Percentiles rank a stretch among this genome's conserved stretches.
phyloP scores from a whole-genome alignment of 2,113 vertebrate genomes.

The Gallinago undulata region DNA sequence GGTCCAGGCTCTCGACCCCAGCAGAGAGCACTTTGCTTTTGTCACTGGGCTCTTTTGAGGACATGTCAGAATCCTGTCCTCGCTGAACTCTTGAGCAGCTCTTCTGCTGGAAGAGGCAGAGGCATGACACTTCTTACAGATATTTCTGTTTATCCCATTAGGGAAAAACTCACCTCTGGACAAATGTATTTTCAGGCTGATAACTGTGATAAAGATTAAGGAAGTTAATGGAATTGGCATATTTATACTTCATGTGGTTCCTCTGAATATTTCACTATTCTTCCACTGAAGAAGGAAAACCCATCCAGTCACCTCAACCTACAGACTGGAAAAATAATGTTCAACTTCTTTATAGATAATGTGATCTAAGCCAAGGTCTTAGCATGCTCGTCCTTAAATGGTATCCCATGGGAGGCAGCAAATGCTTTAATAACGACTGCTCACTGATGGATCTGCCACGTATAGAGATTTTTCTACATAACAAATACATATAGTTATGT shows the following conservation, averaged over 20 bases:
- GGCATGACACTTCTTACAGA: not conserved
- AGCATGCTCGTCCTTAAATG: not conserved
- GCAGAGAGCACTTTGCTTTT: not conserved
- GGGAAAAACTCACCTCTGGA: not conserved
- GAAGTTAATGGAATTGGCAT: not conserved
- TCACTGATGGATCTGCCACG: not conserved
- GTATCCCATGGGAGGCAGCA: not conserved
- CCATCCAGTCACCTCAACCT: not conserved
- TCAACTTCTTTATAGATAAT: not conserved
- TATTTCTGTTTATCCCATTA: conserved; percentile 32
- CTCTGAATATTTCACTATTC: conserved; percentile 5
- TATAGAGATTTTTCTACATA: not conserved
- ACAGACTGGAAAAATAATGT: conserved; percentile 36
- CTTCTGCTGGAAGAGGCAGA: not conserved
- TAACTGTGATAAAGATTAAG: not conserved
- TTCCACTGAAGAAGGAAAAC: conserved; percentile 9
- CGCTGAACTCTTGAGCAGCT: not conserved
- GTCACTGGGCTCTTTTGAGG: not conserved
- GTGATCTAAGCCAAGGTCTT: not conserved
- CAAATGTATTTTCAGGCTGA: conserved; percentile 2
- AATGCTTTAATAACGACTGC: not conserved
- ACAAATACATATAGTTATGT: accelerated
- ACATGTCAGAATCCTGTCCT: not conserved
- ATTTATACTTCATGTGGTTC: not conserved
- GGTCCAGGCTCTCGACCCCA: not conserved